A percentile compares a stretch with the other conserved stretches of the same genome.
Conservation (phyloP, 2,113 vertebrate species). For the Nasalis larvatus region DNA sequence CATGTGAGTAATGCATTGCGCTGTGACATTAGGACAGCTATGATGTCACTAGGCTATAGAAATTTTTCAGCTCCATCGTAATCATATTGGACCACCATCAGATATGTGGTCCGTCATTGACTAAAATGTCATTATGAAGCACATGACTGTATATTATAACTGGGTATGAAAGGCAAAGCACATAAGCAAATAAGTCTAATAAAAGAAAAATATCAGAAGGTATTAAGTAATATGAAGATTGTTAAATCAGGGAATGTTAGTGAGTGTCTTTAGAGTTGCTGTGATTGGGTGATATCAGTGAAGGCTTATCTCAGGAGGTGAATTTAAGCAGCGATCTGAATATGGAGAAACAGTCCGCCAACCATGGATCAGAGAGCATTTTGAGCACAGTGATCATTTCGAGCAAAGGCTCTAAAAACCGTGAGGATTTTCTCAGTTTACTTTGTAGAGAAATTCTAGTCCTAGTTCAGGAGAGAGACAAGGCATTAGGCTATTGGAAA, state of each 20-base stretch:
- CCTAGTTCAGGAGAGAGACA: background rate
- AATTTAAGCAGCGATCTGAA: background rate
- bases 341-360: background rate
- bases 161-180: background rate
- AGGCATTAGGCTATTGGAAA: background rate
- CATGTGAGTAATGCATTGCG: background rate
- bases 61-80: background rate
- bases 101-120: background rate
- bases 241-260: background rate
- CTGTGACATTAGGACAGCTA: background rate
- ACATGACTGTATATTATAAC: background rate
- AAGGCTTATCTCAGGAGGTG: background rate
- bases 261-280: background rate
- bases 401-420: background rate
- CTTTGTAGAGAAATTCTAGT: background rate
- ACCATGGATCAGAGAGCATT: background rate
- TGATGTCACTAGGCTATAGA: background rate
- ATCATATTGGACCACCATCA: background rate
- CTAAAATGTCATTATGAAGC: background rate
- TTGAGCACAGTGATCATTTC: background rate
- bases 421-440: background rate
- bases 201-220: background rate
- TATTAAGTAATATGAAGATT: background rate
- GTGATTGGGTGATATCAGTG: background rate
- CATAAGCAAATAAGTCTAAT: background rate